These are phyloP conservation scores for Acrobasis suavella DNA, from an alignment of 2,888 invertebrate species.

Conservation along the genomic window DNA sequence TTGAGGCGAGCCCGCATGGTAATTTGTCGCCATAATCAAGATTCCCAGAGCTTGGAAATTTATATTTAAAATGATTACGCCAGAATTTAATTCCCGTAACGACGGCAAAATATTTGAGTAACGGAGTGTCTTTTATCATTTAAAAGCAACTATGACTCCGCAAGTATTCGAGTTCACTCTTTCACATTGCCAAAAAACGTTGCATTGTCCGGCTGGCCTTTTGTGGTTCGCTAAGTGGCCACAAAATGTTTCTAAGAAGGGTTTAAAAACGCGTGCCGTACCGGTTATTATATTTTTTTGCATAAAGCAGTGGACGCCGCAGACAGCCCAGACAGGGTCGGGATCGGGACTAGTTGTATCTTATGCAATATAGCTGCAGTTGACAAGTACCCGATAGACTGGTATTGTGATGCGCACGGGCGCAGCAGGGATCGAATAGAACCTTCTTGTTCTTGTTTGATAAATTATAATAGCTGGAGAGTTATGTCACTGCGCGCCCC, in stretches of 20 bases:
- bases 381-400: slow-evolving; percentile 58
- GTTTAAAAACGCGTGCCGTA: slow-evolving; percentile 43
- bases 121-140: slow-evolving; percentile 27
- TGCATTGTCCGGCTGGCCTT: slow-evolving; percentile 36
- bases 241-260: slow-evolving; percentile 40
- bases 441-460: slow-evolving; percentile 65
- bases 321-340: slow-evolving; percentile 29
- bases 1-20: slow-evolving; percentile 51
- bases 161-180: slow-evolving; percentile 32
- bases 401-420: slow-evolving; percentile 64
- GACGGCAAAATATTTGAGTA: slow-evolving; percentile 36
- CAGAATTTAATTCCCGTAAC: slow-evolving; percentile 35
- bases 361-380: slow-evolving; percentile 58
- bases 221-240: slow-evolving; percentile 53
- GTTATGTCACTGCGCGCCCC: slow-evolving; percentile 67
- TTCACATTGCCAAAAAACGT: slow-evolving; percentile 35
- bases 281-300: slow-evolving; percentile 54
- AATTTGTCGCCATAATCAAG: slow-evolving; percentile 73
- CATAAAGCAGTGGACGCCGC: slow-evolving; percentile 42
- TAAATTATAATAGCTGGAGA: slow-evolving; percentile 71
- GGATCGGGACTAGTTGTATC: slow-evolving; percentile 57
- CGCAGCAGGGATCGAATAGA: slow-evolving; percentile 63
- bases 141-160: slow-evolving; percentile 29
- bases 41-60: slow-evolving; percentile 70
- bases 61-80: slow-evolving; percentile 40